Base-by-base conservation (phyloP, 2,797 vertebrate species). In the Sebastes flavidus region DNA sequence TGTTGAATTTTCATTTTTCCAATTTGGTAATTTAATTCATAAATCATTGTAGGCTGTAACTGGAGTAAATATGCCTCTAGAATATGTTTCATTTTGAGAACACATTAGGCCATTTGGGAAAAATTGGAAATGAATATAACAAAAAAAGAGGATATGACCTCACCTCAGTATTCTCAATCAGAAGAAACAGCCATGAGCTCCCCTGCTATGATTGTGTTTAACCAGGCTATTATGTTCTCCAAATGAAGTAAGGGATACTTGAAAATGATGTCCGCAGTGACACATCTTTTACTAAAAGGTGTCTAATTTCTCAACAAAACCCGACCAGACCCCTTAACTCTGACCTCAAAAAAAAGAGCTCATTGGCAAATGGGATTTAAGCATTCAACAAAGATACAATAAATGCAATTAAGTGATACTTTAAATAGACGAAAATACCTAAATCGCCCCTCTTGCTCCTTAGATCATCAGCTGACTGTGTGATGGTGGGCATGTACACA, bases 111-210 rank as follows among this genome's bases (percentile, higher is more conserved):
- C 59, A 68, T 68, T 67, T 12, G 4, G 55, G 16, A 56, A 24
- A 65, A 61, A 59, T 11, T 74, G 22, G 24, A 74, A 81, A 68
- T 20, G 24, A 8, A 52, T 60, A 72, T 25, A 42, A 1, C 9
- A 78, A 83, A 59, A 54, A 27, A 75, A 73, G 34, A 22, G 46
- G 9, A 32, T 32, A n/a, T 30, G 32, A 80, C 34, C 16, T 46
- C 42, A 46, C 7, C 61, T 63, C 30, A 59, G 69, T 36, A 70
- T 77, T 52, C 32, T 71, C 49, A 30, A 34, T 65, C 22, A 61
- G 29, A 18, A 22, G 5, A 22, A 49, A 11, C 22, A 29, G 16
- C 54, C 65, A 14, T 38, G 20, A 66, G 63, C 60, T 60, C 16
- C 18, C 5, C 25, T 66, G 4, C 34, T 66, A 20, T 29, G 24